A percentile compares a stretch with the other conserved stretches of the same genome.
Conservation (phyloP, 2,797 vertebrate genomes). For the Hemibagrus guttatus region DNA sequence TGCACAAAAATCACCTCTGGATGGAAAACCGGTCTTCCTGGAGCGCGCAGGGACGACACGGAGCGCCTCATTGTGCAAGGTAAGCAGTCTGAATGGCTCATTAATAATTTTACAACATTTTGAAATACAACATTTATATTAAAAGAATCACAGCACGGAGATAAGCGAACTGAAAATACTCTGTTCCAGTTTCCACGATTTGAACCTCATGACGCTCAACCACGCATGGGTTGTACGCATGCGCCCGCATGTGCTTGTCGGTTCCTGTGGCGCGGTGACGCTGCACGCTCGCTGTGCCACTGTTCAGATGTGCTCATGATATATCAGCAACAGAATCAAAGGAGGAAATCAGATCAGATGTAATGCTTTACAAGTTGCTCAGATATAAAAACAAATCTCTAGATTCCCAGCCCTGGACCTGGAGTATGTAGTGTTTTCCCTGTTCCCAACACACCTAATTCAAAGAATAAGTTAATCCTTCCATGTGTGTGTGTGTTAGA, state of each 20-base stretch:
- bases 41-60: conserved; percentile 64
- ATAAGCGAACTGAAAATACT: background rate
- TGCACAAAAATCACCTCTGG: conserved; percentile 62
- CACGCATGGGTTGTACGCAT: too few relatives aligned
- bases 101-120: background rate
- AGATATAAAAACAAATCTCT: background rate
- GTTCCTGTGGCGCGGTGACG: conserved; percentile 10
- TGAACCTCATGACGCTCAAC: background rate
- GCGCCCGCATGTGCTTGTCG: background rate
- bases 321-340: background rate
- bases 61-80: conserved; percentile 72
- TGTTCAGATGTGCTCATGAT: background rate
- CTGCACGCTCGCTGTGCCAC: background rate
- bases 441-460: background rate
- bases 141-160: background rate
- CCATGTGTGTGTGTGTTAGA: background rate
- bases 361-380: background rate
- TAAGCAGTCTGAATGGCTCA: conserved; percentile 58
- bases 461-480: background rate
- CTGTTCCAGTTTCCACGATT: background rate
- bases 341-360: background rate
- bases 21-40: conserved; percentile 64
- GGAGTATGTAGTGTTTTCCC: background rate
- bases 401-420: background rate
- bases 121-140: background rate